phyloP scores from a whole-genome alignment of 1,140 invertebrate species.

The Latrodectus geometricus region DNA sequence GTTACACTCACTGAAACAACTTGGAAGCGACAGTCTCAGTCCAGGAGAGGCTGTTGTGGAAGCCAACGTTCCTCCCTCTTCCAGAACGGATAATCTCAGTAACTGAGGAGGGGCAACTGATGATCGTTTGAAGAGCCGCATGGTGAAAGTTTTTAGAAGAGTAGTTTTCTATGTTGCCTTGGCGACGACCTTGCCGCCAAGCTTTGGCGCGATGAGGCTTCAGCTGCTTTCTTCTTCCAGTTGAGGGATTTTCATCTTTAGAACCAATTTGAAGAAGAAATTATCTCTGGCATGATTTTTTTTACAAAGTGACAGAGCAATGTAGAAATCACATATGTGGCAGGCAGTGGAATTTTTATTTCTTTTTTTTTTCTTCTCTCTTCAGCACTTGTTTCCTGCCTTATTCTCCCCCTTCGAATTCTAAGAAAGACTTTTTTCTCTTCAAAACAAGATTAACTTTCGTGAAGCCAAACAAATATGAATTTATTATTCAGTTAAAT shows the following conservation, averaged over 20 bases:
- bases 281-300: neutral
- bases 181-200: conserved; percentile 59
- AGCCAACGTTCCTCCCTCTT: conserved; percentile 20
- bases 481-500: too few relatives aligned
- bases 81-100: conserved; percentile 32
- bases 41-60: conserved; percentile 35
- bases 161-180: conserved; percentile 36
- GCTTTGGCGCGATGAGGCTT: conserved; percentile 34
- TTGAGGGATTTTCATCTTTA: neutral
- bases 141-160: conserved; percentile 18
- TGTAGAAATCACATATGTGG: conserved; percentile 1
- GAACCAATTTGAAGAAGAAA: neutral
- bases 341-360: conserved; percentile 17
- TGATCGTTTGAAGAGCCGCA: conserved; percentile 55
- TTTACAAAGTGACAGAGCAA: neutral
- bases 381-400: neutral
- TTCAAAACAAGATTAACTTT: too few relatives aligned
- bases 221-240: conserved; percentile 4
- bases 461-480: too few relatives aligned
- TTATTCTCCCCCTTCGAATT: neutral
- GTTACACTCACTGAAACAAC: conserved; percentile 55
- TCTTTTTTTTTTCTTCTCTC: conserved; percentile 1
- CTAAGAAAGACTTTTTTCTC: too few relatives aligned
- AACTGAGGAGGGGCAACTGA: conserved; percentile 44
- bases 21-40: conserved; percentile 48